Conservation (phyloP, 2,797 vertebrate genomes). For the Spinus pinus region DNA sequence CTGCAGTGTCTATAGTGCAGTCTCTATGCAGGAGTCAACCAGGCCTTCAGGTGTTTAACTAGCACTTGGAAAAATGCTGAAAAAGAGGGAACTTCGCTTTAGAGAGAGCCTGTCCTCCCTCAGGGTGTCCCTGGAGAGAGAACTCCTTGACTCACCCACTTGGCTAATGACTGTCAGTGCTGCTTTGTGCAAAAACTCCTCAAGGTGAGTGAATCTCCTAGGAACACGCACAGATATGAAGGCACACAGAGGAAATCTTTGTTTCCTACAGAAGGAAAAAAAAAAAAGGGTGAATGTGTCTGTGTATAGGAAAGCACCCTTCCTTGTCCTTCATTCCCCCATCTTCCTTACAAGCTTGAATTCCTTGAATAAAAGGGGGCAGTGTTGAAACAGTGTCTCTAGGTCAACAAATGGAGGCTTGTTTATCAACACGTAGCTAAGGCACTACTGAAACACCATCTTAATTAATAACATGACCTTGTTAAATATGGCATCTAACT, state of each 20-base stretch:
- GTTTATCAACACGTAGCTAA: slow-evolving; percentile 26
- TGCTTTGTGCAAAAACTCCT: background rate
- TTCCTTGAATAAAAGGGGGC: background rate
- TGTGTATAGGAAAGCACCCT: background rate
- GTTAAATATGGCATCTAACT: slow-evolving; percentile 47
- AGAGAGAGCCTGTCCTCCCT: background rate
- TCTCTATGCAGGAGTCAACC: background rate
- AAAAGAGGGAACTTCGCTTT: background rate
- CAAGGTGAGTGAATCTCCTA: slow-evolving; percentile 3
- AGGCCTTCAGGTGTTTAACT: slow-evolving; percentile 11
- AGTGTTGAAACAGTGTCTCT: background rate
- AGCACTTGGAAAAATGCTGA: background rate
- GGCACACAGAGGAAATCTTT: background rate
- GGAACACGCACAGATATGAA: background rate
- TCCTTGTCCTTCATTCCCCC: background rate
- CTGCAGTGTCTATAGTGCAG: background rate
- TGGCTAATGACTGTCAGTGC: background rate
- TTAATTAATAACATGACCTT: slow-evolving; percentile 54
- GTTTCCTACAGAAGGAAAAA: background rate
- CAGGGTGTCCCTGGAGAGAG: background rate
- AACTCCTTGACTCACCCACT: background rate
- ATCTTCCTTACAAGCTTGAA: background rate
- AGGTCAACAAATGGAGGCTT: background rate
- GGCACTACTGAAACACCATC: slow-evolving; percentile 21
- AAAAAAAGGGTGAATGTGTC: background rate